Percentiles rank a stretch among this genome's conserved stretches.
Evolutionary conservation across 2,797 vertebrate genomes (phyloP).

Genomic region (Chelidonichthys spinosus): DNA sequence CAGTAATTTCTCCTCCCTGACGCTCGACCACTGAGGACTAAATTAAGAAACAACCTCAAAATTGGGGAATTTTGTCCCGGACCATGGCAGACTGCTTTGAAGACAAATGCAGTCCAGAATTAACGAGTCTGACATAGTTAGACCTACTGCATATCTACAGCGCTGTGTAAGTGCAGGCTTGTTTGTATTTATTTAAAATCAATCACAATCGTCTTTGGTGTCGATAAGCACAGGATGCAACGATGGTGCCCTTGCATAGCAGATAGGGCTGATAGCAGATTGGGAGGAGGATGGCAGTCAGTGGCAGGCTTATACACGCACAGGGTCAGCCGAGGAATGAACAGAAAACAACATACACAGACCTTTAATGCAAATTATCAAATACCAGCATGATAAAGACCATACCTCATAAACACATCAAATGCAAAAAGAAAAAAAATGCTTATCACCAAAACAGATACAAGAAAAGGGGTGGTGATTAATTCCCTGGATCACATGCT

Average conservation of each 20-base stretch:
- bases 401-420: constrained; percentile 52
- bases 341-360: background rate
- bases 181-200: background rate
- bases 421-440: constrained; percentile 25
- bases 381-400: constrained; percentile 60
- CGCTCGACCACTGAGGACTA: constrained; percentile 14
- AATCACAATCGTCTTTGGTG: background rate
- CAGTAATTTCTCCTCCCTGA: constrained; percentile 40
- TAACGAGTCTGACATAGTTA: background rate
- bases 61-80: background rate
- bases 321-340: background rate
- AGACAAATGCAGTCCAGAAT: constrained; percentile 4
- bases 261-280: no score
- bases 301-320: background rate
- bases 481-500: constrained; percentile 32
- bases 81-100: constrained; percentile 8
- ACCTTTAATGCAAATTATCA: constrained; percentile 46
- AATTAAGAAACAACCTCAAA: constrained; percentile 11
- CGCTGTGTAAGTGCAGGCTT: constrained; percentile 8
- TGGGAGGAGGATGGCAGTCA: background rate
- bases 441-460: constrained; percentile 25
- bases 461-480: constrained; percentile 14
- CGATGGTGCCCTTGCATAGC: background rate
- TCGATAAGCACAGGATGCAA: background rate
- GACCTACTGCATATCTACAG: background rate